These are phyloP conservation scores for Spea bombifrons DNA, from an alignment of 2,113 vertebrate species.

Conservation along the genomic window DNA sequence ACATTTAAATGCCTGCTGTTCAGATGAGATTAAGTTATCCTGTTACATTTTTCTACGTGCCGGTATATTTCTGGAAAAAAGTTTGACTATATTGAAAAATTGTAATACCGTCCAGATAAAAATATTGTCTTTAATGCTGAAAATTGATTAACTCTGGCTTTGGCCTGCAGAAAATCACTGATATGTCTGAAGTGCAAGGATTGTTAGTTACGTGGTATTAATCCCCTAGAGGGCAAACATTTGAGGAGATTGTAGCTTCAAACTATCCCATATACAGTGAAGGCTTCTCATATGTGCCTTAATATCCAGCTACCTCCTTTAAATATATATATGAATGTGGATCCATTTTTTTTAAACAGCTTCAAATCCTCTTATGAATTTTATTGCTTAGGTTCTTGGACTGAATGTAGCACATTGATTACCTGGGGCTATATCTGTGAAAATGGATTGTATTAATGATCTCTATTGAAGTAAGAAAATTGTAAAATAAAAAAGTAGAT, in stretches of 20 bases:
- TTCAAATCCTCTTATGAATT: not conserved
- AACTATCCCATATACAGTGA: conserved; percentile 23
- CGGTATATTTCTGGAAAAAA: conserved; percentile 25
- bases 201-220: conserved; percentile 32
- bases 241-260: not conserved
- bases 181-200: conserved; percentile 43
- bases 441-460: too few species aligned
- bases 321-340: conserved; percentile 6
- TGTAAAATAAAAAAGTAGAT: too few species aligned
- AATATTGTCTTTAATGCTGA: conserved; percentile 38
- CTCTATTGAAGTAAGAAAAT: too few species aligned
- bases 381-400: not conserved
- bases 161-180: conserved; percentile 41
- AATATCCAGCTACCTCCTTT: not conserved
- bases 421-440: too few species aligned
- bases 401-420: not conserved
- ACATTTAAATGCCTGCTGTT: conserved; percentile 30
- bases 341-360: not conserved
- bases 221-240: conserved; percentile 37
- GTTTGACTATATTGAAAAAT: conserved; percentile 34
- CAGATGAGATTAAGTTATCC: conserved; percentile 27
- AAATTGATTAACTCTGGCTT: conserved; percentile 38
- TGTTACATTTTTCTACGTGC: conserved; percentile 25
- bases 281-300: conserved; percentile 12
- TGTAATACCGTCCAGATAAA: conserved; percentile 40